These are phyloP conservation scores for Campylorhamphus procurvoides DNA, from an alignment of 2,113 vertebrate genomes.

Conservation along the genomic window DNA sequence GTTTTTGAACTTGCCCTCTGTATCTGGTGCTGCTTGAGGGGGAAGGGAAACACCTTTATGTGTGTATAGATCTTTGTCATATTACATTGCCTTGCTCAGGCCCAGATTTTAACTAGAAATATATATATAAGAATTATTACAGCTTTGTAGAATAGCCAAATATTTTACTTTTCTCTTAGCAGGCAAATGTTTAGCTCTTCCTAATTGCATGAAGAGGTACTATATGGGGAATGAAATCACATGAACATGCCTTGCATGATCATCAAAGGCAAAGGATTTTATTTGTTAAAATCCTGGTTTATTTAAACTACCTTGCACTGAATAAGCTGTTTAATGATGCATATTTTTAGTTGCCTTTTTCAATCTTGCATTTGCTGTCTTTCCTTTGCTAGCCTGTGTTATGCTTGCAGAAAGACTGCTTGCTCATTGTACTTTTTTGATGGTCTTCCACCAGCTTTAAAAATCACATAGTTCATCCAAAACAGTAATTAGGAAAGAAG, in stretches of 20 bases:
- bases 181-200: neutral
- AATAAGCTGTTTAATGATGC: constrained; percentile 4
- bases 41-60: neutral
- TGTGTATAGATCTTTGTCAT: neutral
- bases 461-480: neutral
- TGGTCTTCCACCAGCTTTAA: neutral
- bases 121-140: neutral
- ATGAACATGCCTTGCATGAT: neutral
- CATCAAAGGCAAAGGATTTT: neutral
- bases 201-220: neutral
- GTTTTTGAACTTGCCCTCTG: neutral
- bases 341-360: constrained; percentile 9
- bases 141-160: neutral
- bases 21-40: neutral
- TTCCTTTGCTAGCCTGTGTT: neutral
- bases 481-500: constrained; percentile 22
- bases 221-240: neutral
- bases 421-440: neutral
- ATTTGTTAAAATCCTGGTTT: constrained; percentile 4
- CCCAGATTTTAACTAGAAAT: neutral
- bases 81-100: neutral
- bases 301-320: neutral
- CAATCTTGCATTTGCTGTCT: neutral
- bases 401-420: neutral
- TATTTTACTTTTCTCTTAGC: neutral